These are phyloP conservation scores for Sciurus vulgaris DNA, from an alignment of 2,797 vertebrate species.

Conservation along the genomic window DNA sequence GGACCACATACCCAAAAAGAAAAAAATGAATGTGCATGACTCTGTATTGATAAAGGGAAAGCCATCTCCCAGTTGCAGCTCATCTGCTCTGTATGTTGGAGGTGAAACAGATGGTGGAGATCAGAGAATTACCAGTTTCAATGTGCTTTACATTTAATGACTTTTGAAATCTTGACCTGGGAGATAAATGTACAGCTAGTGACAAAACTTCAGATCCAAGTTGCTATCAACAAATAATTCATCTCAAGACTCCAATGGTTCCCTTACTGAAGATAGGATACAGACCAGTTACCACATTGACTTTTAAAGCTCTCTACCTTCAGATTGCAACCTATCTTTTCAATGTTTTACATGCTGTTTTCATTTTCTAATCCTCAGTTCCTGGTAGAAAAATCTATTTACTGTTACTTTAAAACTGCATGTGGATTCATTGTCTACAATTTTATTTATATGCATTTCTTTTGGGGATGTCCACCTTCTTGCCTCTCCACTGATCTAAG, in stretches of 20 bases:
- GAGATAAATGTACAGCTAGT: background rate
- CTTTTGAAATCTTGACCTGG: background rate
- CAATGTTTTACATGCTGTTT: background rate
- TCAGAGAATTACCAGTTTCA: background rate
- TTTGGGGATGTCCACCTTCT: background rate
- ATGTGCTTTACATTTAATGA: background rate
- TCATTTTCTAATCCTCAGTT: background rate
- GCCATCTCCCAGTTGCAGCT: background rate
- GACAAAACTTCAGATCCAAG: constrained; percentile 14
- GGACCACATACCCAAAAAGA: background rate
- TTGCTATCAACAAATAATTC: background rate
- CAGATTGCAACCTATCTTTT: background rate
- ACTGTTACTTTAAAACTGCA: background rate
- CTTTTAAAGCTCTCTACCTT: background rate
- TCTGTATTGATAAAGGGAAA: constrained; percentile 28
- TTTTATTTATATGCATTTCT: background rate
- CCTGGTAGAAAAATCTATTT: constrained; percentile 43
- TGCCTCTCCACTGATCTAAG: background rate
- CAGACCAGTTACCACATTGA: constrained; percentile 33
- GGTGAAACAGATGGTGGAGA: background rate
- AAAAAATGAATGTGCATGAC: background rate
- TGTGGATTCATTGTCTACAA: background rate
- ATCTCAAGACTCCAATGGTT: background rate
- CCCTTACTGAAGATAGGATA: background rate
- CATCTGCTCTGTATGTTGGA: background rate